Conservation (phyloP, 1,140 invertebrate species). For the Vollenhovia emeryi region DNA sequence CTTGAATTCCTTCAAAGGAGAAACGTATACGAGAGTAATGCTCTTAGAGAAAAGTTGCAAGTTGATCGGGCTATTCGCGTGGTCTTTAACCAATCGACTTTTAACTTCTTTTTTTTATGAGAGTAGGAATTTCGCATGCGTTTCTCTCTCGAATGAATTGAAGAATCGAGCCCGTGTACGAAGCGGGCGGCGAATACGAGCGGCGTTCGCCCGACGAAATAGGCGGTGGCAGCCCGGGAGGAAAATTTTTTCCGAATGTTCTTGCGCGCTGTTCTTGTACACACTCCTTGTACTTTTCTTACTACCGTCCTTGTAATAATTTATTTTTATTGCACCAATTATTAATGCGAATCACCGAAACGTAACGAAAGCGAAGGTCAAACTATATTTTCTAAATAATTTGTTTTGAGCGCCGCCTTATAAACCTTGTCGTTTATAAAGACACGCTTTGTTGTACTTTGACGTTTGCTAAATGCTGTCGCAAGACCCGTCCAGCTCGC, state of each 20-base stretch:
- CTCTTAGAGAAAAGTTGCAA: too few species aligned
- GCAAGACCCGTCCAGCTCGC: background rate
- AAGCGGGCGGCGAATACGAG: too few species aligned
- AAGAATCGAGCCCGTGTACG: too few species aligned
- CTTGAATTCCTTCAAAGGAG: too few species aligned
- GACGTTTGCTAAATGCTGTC: background rate
- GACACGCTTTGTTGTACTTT: background rate
- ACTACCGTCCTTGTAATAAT: constrained; percentile 11
- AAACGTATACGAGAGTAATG: too few species aligned
- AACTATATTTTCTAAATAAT: constrained; percentile 43
- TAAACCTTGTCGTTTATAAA: constrained; percentile 24
- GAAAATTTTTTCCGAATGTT: background rate
- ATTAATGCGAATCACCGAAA: background rate
- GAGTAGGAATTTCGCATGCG: too few species aligned
- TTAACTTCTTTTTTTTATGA: too few species aligned
- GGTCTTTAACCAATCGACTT: too few species aligned
- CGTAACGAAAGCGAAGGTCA: constrained; percentile 28
- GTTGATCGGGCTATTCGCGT: too few species aligned
- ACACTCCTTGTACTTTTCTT: background rate
- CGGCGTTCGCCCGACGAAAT: too few species aligned
- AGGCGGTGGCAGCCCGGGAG: background rate
- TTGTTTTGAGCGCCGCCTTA: background rate
- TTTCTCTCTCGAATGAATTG: too few species aligned
- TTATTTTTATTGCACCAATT: constrained; percentile 10
- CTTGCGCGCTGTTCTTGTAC: background rate